Conservation (phyloP, 2,888 invertebrate genomes). For the Ommatoiulus sabulosus region DNA sequence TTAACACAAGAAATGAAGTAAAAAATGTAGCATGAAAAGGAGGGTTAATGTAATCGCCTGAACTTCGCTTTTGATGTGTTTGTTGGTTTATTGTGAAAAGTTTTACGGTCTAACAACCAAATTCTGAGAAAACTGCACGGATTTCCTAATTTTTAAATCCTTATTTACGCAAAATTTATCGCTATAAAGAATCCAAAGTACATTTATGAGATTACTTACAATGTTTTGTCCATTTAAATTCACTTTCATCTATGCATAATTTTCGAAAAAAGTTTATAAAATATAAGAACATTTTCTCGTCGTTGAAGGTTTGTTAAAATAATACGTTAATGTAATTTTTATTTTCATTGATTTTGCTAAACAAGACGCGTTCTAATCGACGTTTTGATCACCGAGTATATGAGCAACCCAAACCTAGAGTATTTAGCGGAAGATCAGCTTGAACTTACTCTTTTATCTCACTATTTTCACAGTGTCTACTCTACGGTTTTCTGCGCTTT, state of each 20-base stretch:
- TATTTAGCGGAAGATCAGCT: not conserved
- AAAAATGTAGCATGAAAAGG: slow-evolving; percentile 3
- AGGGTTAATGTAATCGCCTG: not conserved
- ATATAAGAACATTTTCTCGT: not conserved
- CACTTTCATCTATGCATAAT: not conserved
- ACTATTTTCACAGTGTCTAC: not conserved
- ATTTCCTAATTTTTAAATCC: not conserved
- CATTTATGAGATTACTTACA: not conserved
- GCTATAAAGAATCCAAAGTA: not conserved
- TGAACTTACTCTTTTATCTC: not conserved
- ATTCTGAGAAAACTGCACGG: not conserved
- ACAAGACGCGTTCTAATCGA: no score
- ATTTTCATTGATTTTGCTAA: not conserved
- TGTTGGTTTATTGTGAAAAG: not conserved
- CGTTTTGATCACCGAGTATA: no score
- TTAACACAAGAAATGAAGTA: slow-evolving; percentile 15
- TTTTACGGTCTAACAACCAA: not conserved
- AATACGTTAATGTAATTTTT: not conserved
- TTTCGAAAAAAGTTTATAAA: not conserved
- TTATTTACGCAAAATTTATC: not conserved
- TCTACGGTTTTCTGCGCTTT: not conserved
- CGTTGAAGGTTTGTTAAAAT: not conserved
- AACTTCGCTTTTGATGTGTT: not conserved
- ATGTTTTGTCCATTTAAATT: not conserved
- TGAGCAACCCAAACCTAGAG: not conserved